phyloP scores from a whole-genome alignment of 1,140 invertebrate genomes.

The Parasteatoda tepidariorum region DNA sequence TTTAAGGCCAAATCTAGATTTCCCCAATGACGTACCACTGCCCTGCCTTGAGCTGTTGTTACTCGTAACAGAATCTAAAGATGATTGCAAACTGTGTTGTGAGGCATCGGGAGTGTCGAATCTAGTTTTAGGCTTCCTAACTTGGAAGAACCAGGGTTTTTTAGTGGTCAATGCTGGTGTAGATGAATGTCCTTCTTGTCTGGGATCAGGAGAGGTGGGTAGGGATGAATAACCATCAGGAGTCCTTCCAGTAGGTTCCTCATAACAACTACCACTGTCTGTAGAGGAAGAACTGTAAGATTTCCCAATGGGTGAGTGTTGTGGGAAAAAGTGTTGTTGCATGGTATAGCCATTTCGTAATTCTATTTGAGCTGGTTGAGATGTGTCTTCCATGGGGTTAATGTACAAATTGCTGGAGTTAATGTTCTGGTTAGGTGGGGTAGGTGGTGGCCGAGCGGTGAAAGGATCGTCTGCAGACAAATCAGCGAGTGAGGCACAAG shows the following conservation, averaged over 20 bases:
- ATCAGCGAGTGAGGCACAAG: constrained; percentile 80
- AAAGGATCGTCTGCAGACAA: constrained; percentile 61
- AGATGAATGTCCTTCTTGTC: constrained; percentile 29
- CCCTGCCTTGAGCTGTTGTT: constrained; percentile 62
- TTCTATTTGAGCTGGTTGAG: constrained; percentile 75
- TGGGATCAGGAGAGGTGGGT: constrained; percentile 51
- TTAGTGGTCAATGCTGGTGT: constrained; percentile 66
- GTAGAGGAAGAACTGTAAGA: constrained; percentile 44
- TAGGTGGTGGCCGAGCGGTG: constrained; percentile 55
- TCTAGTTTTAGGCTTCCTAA: constrained; percentile 66
- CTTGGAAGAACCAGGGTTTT: constrained; percentile 82
- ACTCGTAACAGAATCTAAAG: constrained; percentile 67
- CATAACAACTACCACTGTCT: constrained; percentile 59
- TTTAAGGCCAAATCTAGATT: constrained; percentile 53
- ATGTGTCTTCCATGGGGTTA: constrained; percentile 79
- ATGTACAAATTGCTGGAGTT: constrained; percentile 88
- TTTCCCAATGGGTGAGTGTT: constrained; percentile 71
- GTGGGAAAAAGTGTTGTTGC: constrained; percentile 91
- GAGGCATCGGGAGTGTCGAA: constrained; percentile 67
- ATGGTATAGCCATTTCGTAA: constrained; percentile 90
- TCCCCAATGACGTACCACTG: constrained; percentile 44
- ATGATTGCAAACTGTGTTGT: constrained; percentile 66
- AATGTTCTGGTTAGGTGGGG: constrained; percentile 35
- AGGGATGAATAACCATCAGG: constrained; percentile 46
- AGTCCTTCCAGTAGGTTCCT: constrained; percentile 54